Base-by-base conservation (phyloP, 2,797 vertebrate genomes). In the Liasis olivaceus region DNA sequence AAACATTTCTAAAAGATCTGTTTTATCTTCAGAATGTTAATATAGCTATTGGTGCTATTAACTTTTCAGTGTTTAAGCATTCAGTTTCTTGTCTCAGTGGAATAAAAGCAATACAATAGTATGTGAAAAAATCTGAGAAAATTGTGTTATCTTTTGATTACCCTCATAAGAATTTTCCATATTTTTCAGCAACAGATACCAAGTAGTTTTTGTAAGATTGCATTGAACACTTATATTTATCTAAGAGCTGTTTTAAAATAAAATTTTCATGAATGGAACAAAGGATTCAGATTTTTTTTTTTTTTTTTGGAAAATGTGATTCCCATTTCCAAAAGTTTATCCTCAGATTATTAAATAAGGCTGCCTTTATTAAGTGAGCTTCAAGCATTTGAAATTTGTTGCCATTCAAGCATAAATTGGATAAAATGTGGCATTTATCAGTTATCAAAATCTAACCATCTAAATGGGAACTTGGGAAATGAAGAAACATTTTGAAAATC, bases 341-440 rank as follows among this genome's bases (percentile, higher is more conserved):
- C 24, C 88, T 0, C 0, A 90, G 36, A 90, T 54, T 93, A 42
- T 77, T 90, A 85, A 92, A 85, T 13, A 93, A 58, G 88, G 90
- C 42, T 92, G 14, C 24, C 62, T 89, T 0, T 12, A 69, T 15
- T 5, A 8, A 54, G 54, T 93, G 92, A 56, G 54, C 66, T 81
- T 24, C 12, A 6, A 90, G 92, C 94, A 87, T 93, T 91, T 94
- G 36, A 2, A 94, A 92, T 93, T 94, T 95, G 0, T 47, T 95
- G 28, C 28, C 95, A 54, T 91, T 93, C 91, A 96, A 77, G 3
- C 8, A 77, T 54, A 93, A 89, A 0, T n/a, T 95, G 24, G 24
- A 94, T 93, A 90, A 4, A 95, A 90, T 88, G 54, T 17, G 91
- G 24, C 88, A 86, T 94, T 92, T 56, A 85, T 94, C 63, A 93